Evolutionary conservation across 2,888 invertebrate genomes (phyloP).

Genomic region (Caenorhabditis angaria): DNA sequence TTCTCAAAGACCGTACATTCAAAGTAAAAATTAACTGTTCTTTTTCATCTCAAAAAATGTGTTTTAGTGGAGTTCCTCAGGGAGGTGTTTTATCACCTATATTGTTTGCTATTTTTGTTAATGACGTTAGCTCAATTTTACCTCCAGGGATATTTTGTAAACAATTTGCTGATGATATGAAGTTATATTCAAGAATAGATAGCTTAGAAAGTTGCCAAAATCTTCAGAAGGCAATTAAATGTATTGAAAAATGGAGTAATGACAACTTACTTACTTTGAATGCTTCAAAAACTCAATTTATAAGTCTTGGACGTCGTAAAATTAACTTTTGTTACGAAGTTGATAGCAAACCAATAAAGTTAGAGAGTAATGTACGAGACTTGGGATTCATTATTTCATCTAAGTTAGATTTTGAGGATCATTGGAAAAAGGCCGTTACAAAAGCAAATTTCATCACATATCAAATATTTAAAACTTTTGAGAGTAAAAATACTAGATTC

Average conservation of each 20-base stretch:
- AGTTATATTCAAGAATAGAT: too few relatives aligned
- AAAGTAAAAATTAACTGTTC: background rate
- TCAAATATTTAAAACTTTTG: too few relatives aligned
- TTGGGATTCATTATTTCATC: constrained; percentile 12
- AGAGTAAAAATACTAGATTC: too few relatives aligned
- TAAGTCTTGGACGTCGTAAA: too few relatives aligned
- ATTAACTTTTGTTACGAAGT: constrained; percentile 10
- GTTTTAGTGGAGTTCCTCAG: constrained; percentile 12
- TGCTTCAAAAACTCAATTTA: too few relatives aligned
- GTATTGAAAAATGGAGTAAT: background rate
- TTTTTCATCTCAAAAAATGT: background rate
- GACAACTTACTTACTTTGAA: too few relatives aligned
- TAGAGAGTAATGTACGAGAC: constrained; percentile 4
- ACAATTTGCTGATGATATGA: too few relatives aligned
- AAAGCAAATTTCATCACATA: constrained; percentile 5
- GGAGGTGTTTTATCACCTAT: constrained; percentile 14
- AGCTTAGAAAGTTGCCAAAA: too few relatives aligned
- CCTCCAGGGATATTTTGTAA: background rate
- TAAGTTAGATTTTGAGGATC: constrained; percentile 11
- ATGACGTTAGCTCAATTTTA: background rate
- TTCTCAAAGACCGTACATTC: constrained; percentile 6
- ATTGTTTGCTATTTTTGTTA: constrained; percentile 19
- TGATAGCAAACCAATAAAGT: background rate
- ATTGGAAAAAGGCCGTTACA: constrained; percentile 10
- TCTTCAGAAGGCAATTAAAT: too few relatives aligned